Evolutionary conservation across 35 echinoderm and acorn worm species (phyloP), one percentile per base, ranked within the genome.

Genomic region (Strongylocentrotus purpuratus): DNA sequence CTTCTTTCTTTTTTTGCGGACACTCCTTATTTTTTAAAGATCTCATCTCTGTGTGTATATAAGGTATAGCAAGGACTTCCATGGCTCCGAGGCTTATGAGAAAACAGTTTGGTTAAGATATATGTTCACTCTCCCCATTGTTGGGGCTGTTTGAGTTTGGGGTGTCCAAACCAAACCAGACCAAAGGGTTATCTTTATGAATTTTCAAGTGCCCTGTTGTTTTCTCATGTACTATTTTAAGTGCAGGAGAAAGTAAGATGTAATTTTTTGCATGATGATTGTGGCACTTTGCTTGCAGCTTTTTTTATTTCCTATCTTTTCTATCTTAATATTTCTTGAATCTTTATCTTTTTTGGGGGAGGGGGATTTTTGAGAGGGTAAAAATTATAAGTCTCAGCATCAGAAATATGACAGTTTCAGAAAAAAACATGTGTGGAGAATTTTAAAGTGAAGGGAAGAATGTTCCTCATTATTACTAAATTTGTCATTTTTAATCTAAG

Each of bases 21-120:
- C 45, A 46, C 45, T 89, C 87, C 45, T 89, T 89, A 33, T 89
- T 88, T 88, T 59, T 59, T 59, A 12, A 59, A 45, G 13, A 33
- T 89, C 87, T 89, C 87, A 89, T 89, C 87, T 33, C 14, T 89
- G 87, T 89, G 45, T 89, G 87, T 8, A 89, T 89, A 41, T 89
- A 46, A 33, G 25, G 45, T 89, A 89, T 46, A 46, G 87, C 87
- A 89, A 89, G 87, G 87, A 89, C 87, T 89, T 89, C n/a, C 41
- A 15, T 89, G 87, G 32, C 87, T 89, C 6, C 15, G n/a, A 89
- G 87, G 87, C 87, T 89, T 89, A 45, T 89, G 65, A 78, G 65
- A 78, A 78, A 78, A 78, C 65, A 78, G 65, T 78, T 78, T 78
- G 65, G 65, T 78, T 28, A 78, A 78, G 65, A 78, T 78, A n/a